Evolutionary conservation across 2,797 vertebrate species (phyloP).

Genomic region (Acropternis orthonyx): DNA sequence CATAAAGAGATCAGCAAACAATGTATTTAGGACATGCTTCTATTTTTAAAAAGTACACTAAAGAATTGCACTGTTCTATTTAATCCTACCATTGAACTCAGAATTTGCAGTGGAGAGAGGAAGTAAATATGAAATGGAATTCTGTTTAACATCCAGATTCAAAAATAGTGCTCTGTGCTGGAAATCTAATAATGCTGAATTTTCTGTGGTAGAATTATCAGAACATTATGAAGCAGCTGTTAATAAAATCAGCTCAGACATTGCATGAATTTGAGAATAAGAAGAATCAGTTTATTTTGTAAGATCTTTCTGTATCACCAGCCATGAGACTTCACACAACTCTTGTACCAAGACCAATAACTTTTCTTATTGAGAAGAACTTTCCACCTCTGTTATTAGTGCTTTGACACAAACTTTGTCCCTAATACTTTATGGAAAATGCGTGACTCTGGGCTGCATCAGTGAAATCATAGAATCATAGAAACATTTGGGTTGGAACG

Average conservation of each 20-base stretch:
- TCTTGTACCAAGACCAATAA: not conserved
- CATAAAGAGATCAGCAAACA: not conserved
- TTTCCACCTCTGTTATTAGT: not conserved
- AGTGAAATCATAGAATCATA: not conserved
- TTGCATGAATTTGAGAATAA: not conserved
- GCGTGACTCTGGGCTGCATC: not conserved
- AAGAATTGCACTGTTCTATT: not conserved
- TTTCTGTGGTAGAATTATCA: not conserved
- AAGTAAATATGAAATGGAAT: not conserved
- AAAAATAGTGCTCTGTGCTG: not conserved
- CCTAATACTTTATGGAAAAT: not conserved
- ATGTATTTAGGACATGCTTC: not conserved
- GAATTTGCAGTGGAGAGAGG: not conserved
- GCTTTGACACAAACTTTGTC: not conserved
- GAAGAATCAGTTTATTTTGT: not conserved
- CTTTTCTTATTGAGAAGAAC: not conserved
- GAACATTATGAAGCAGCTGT: not conserved
- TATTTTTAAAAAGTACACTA: not conserved
- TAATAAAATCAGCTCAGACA: not conserved
- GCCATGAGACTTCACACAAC: not conserved
- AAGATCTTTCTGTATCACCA: not conserved
- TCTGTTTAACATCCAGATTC: not conserved
- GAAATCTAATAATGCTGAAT: not conserved
- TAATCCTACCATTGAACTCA: not conserved
- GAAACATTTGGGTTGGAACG: not conserved